Evolutionary conservation across 2,113 vertebrate genomes (phyloP).

Genomic region (Antidorcas marsupialis): DNA sequence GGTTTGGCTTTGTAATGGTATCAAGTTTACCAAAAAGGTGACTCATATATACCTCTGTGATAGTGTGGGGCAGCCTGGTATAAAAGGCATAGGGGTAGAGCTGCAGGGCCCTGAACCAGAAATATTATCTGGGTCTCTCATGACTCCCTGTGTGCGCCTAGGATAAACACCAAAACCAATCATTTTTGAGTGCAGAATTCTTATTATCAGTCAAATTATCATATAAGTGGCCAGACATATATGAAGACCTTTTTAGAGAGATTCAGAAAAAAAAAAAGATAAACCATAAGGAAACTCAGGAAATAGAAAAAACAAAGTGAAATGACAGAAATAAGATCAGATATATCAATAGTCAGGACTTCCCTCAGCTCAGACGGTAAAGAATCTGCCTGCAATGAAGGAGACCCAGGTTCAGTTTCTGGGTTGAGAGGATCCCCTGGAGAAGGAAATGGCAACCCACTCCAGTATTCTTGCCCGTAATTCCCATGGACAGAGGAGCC

Average conservation of each 20-base stretch:
- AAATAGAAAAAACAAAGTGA: slow-evolving; percentile 30
- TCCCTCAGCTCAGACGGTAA: neutral
- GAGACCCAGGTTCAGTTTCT: neutral
- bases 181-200: neutral
- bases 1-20: neutral
- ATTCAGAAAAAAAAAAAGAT: slow-evolving; percentile 3
- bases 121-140: neutral
- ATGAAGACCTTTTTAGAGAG: slow-evolving; percentile 28
- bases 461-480: neutral
- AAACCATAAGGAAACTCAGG: neutral
- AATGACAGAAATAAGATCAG: neutral
- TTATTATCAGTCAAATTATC: neutral
- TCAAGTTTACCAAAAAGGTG: neutral
- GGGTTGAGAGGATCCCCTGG: neutral
- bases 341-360: neutral
- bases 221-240: neutral
- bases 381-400: neutral
- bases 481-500: neutral
- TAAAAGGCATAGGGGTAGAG: neutral
- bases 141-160: neutral
- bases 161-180: neutral
- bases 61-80: neutral
- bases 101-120: neutral
- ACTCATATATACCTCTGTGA: neutral
- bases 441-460: neutral